Conservation (phyloP, 2,888 invertebrate species). For the Tanytarsus gracilentus region DNA sequence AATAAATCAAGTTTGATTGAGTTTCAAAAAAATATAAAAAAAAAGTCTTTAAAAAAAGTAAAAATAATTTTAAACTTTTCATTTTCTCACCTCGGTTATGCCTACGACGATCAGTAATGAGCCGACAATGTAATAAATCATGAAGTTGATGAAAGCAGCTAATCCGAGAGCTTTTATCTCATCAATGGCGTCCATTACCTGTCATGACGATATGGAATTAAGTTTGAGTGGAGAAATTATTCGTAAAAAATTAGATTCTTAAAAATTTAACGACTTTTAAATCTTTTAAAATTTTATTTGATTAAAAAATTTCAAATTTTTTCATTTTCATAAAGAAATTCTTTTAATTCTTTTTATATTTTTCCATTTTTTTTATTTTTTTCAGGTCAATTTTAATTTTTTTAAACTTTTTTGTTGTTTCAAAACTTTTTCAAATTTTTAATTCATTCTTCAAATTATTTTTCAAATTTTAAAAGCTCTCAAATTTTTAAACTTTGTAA, state of each 20-base stretch:
- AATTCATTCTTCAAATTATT: no score
- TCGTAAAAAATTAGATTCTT: not conserved
- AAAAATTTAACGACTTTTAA: not conserved
- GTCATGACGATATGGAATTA: not conserved
- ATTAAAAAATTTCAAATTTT: no score
- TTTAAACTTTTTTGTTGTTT: no score
- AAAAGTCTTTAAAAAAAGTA: not conserved
- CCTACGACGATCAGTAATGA: not conserved
- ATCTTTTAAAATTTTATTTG: no score
- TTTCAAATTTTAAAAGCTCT: no score
- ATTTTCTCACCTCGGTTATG: not conserved
- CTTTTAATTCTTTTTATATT: no score
- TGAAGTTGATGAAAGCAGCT: slow-evolving; percentile 1
- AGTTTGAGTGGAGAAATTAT: not conserved
- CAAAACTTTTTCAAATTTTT: no score
- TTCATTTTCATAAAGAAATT: no score
- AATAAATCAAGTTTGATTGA: not conserved
- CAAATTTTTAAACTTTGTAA: no score
- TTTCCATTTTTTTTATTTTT: no score
- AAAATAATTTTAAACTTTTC: not conserved
- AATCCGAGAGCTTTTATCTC: not conserved
- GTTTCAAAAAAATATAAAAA: not conserved
- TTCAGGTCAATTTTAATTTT: no score
- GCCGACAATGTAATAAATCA: slow-evolving; percentile 9
- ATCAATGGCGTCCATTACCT: not conserved